Evolutionary conservation across 2,113 vertebrate genomes (phyloP).

Genomic region (Polypterus senegalus): DNA sequence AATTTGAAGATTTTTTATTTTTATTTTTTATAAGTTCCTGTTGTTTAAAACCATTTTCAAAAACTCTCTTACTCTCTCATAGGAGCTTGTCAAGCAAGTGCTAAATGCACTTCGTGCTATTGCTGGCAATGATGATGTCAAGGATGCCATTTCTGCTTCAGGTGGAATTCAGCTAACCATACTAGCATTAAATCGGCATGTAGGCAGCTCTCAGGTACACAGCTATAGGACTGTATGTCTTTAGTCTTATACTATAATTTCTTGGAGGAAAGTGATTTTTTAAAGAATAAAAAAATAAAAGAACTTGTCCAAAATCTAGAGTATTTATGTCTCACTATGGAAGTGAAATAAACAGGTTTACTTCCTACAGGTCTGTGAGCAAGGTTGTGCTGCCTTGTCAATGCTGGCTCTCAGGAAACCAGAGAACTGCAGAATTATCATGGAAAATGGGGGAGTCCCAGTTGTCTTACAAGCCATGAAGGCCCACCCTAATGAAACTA

Average conservation of each 20-base stretch:
- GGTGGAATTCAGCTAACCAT: constrained; percentile 73
- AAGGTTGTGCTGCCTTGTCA: constrained; percentile 73
- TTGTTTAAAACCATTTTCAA: neutral
- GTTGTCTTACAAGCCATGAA: constrained; percentile 84
- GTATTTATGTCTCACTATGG: too few species aligned
- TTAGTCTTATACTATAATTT: too few species aligned
- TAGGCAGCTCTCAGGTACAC: constrained; percentile 61
- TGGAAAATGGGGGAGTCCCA: constrained; percentile 72
- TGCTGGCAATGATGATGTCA: constrained; percentile 85
- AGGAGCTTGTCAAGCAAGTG: constrained; percentile 84
- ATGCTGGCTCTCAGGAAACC: constrained; percentile 82
- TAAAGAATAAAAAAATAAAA: too few species aligned
- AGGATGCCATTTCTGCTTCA: constrained; percentile 66
- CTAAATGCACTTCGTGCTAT: constrained; percentile 66
- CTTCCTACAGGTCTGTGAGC: constrained; percentile 74
- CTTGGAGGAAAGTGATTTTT: too few species aligned
- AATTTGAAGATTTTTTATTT: neutral
- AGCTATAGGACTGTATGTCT: neutral
- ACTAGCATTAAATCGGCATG: constrained; percentile 70
- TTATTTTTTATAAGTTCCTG: neutral
- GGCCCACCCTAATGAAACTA: constrained; percentile 45
- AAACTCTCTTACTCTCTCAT: neutral
- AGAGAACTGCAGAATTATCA: constrained; percentile 70
- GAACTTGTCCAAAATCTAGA: too few species aligned
- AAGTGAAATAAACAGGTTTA: neutral